Evolutionary conservation across 1,140 invertebrate species (phyloP).

Genomic region (Dufourea novaeangliae): DNA sequence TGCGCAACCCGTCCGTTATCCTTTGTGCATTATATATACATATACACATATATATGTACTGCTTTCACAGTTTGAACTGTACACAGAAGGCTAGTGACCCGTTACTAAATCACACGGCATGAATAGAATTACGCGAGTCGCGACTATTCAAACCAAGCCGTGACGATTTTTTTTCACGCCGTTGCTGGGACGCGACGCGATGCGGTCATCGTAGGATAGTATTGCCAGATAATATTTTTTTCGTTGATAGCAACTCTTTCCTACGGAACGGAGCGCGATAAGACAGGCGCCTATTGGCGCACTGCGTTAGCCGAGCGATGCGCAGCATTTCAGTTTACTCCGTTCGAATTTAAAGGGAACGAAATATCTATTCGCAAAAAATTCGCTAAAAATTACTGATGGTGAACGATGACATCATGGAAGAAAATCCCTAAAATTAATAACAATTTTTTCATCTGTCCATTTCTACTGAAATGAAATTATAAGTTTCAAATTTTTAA

Average conservation of each 20-base stretch:
- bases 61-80: not conserved
- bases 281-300: slow-evolving; percentile 50
- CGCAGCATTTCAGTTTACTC: slow-evolving; percentile 18
- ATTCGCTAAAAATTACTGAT: too few relatives aligned
- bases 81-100: not conserved
- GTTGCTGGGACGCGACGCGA: not conserved
- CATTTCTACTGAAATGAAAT: too few relatives aligned
- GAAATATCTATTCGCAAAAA: too few relatives aligned
- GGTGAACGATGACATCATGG: too few relatives aligned
- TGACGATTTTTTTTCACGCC: slow-evolving; percentile 7
- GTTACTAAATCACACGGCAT: not conserved
- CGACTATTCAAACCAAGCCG: not conserved
- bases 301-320: not conserved
- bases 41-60: too few relatives aligned
- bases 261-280: slow-evolving; percentile 55
- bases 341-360: not conserved
- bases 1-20: too few relatives aligned
- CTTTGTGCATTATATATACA: not conserved
- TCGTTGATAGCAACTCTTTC: slow-evolving; percentile 60
- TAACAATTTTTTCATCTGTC: too few relatives aligned
- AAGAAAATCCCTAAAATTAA: too few relatives aligned
- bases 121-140: not conserved
- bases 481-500: too few relatives aligned
- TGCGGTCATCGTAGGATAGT: slow-evolving; percentile 41
- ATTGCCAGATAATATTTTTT: slow-evolving; percentile 38